Evolutionary conservation across 2,888 invertebrate species (phyloP).

Genomic region (Tipula unca): DNA sequence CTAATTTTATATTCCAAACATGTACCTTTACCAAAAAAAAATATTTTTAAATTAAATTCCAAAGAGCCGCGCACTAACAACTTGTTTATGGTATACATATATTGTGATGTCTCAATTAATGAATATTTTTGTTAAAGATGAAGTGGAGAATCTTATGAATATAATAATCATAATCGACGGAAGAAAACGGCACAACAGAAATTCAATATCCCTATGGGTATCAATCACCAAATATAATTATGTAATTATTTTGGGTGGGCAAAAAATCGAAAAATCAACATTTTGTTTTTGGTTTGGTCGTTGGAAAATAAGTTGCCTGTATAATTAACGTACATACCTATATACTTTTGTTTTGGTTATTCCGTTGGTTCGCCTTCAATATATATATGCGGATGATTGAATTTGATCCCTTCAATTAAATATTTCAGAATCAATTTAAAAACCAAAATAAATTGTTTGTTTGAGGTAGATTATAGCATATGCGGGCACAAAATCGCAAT

Average conservation of each 20-base stretch:
- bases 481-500: background rate
- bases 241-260: conserved; percentile 14
- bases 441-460: background rate
- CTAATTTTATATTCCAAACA: background rate
- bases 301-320: background rate
- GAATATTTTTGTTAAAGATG: background rate
- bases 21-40: background rate
- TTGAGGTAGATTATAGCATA: background rate
- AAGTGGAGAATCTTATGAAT: background rate
- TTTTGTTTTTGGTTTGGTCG: background rate
- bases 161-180: background rate
- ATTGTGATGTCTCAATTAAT: background rate
- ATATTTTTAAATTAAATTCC: background rate
- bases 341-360: background rate
- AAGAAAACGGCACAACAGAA: background rate
- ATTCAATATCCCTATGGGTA: background rate
- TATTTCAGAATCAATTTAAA: background rate
- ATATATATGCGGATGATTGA: background rate
- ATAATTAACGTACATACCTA: background rate
- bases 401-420: background rate
- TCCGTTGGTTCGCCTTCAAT: background rate
- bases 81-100: background rate
- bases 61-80: background rate
- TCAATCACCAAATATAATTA: conserved; percentile 8
- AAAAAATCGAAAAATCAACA: conserved; percentile 8